Base-by-base conservation (phyloP, 2,888 invertebrate species). In the Steromphala cineraria region DNA sequence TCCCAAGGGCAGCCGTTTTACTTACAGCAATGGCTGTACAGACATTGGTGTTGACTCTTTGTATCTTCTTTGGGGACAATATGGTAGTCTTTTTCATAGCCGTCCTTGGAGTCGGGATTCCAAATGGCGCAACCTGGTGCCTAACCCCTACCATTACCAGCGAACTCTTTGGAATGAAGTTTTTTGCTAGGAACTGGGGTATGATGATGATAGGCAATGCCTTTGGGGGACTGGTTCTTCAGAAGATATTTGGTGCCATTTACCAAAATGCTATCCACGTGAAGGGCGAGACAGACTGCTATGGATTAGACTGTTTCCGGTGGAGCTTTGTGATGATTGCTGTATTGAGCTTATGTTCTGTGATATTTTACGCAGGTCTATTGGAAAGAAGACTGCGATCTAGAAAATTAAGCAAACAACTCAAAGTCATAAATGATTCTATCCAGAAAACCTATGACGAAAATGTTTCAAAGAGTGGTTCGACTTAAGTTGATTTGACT, bases 131-230 rank as follows among this genome's bases (percentile, higher is more conserved):
- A 15, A 84, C 89, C 17, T 90, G 89, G 89, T 89, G 89, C 36
- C 78, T 90, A 31, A 90, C 90, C 0, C 90, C 90, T 1, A 89
- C 89, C 5, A 89, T 90, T 86, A 83, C 88, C 17, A 90, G 89
- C 55, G 90, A 90, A 76, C 88, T 89, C 81, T 90, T 89, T 78
- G 90, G 90, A 10, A 85, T 89, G 84, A 87, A 86, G 75, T 88
- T 87, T 82, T 90, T 90, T 79, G 89, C 87, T 5, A 79, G 87
- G 7, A 90, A 90, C 82, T 90, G 90, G 90, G 90, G 90, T 2
- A 83, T 83, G 7, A 90, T 89, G 71, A 89, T 90, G 85, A 81
- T 90, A 8, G 90, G 90, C 0, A 88, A 87, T 36, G 90, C 89
- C 2, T 82, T 90, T 21, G 86, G 87, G 13, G 89, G 89, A 1